These are phyloP conservation scores for Cyrtonyx montezumae DNA, from an alignment of 2,113 vertebrate genomes.

Conservation along the genomic window DNA sequence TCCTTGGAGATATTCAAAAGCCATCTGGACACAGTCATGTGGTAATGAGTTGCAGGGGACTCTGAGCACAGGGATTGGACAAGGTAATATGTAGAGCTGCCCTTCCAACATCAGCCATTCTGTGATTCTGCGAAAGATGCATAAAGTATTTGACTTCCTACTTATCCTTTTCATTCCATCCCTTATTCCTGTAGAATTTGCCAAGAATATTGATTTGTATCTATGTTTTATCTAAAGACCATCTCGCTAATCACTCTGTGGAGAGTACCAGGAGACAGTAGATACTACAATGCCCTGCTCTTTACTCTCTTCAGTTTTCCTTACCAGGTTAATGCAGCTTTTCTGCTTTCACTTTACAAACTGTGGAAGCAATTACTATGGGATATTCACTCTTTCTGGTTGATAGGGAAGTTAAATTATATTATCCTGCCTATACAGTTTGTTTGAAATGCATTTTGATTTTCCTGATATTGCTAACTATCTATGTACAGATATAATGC, in stretches of 20 bases:
- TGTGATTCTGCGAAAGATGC: not conserved
- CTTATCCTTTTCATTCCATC: not conserved
- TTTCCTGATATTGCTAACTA: not conserved
- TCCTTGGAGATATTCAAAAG: not conserved
- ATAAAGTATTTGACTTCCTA: not conserved
- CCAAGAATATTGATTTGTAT: not conserved
- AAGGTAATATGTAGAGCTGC: not conserved
- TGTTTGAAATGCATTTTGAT: not conserved
- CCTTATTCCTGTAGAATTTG: not conserved
- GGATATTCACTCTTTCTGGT: not conserved
- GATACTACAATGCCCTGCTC: not conserved
- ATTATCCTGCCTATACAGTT: not conserved
- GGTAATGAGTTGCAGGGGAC: not conserved
- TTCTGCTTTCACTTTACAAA: not conserved
- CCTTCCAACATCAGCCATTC: not conserved
- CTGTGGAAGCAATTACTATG: not conserved
- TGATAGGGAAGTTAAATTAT: not conserved
- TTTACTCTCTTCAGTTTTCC: not conserved
- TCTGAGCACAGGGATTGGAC: not conserved
- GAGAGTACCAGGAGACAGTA: not conserved
- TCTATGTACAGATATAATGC: not conserved
- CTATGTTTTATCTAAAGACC: not conserved
- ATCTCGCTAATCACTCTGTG: not conserved
- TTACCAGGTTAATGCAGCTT: not conserved
- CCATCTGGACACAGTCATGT: not conserved